Conservation (phyloP, 1,140 invertebrate genomes). For the Zophobas atratus region DNA sequence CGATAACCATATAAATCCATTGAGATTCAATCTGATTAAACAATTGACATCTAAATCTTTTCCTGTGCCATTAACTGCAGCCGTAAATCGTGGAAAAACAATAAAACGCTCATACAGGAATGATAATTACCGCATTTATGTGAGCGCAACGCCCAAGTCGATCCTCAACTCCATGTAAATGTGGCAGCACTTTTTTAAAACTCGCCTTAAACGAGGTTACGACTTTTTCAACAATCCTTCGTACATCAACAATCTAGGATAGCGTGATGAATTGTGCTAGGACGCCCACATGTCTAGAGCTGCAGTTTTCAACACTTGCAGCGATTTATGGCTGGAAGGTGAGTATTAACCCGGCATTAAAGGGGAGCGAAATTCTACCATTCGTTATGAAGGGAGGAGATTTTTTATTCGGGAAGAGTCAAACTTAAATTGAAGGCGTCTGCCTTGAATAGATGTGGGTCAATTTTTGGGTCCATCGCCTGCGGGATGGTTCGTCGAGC, state of each 20-base stretch:
- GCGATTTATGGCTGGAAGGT: not conserved
- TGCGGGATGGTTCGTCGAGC: slow-evolving; percentile 1
- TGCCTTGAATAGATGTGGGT: slow-evolving; percentile 10
- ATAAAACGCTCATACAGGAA: slow-evolving; percentile 32
- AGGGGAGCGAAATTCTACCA: not conserved
- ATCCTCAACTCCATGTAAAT: slow-evolving; percentile 4
- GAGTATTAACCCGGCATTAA: not conserved
- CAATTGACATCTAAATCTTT: slow-evolving; percentile 31
- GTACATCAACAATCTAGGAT: not conserved
- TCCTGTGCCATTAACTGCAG: not conserved
- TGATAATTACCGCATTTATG: slow-evolving; percentile 15
- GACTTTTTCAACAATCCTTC: slow-evolving; percentile 10
- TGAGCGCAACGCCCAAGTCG: slow-evolving; percentile 2
- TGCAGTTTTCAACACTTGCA: slow-evolving; percentile 9
- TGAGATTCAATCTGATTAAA: slow-evolving; percentile 10
- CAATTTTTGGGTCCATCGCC: slow-evolving; percentile 42
- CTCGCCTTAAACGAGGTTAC: not conserved
- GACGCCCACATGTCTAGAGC: not conserved
- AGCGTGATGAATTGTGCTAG: slow-evolving; percentile 1
- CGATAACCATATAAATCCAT: slow-evolving; percentile 9
- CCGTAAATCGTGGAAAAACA: slow-evolving; percentile 7
- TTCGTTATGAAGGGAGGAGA: not conserved
- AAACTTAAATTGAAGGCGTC: slow-evolving; percentile 21
- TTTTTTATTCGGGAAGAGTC: slow-evolving; percentile 17
- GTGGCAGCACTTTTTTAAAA: slow-evolving; percentile 3